Conservation (phyloP, 2,113 vertebrate genomes). For the Tringa solitaria region DNA sequence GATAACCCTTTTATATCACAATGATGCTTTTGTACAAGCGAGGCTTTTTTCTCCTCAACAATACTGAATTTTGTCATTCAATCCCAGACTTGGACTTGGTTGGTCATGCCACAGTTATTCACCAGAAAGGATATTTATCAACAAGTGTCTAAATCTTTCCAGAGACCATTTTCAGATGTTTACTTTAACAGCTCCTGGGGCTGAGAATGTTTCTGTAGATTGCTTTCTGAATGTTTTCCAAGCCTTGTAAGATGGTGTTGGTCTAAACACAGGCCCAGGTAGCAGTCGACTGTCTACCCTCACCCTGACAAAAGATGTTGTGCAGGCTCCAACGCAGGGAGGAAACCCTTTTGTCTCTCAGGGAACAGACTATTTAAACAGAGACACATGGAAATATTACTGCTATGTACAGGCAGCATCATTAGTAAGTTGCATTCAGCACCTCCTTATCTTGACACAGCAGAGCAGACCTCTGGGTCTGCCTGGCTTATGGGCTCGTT, state of each 20-base stretch:
- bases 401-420: not conserved
- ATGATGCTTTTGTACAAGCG: fast-evolving
- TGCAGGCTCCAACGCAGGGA: not conserved
- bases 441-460: not conserved
- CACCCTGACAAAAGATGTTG: not conserved
- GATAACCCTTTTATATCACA: not conserved
- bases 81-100: not conserved
- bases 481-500: not conserved
- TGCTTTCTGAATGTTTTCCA: not conserved
- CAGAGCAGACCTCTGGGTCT: not conserved
- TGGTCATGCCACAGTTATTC: not conserved
- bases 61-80: not conserved
- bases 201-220: not conserved
- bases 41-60: not conserved
- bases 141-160: not conserved
- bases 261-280: not conserved
- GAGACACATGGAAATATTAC: not conserved
- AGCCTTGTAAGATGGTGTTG: not conserved
- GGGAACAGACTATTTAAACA: not conserved
- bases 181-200: not conserved
- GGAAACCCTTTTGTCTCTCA: not conserved
- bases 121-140: not conserved
- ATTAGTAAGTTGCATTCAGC: not conserved
- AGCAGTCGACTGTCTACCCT: not conserved
- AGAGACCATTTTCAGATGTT: not conserved